Percentiles rank a stretch among this genome's conserved stretches.
These are phyloP conservation scores for Ellobius talpinus DNA, from an alignment of 2,113 vertebrate species.

Conservation along the genomic window DNA sequence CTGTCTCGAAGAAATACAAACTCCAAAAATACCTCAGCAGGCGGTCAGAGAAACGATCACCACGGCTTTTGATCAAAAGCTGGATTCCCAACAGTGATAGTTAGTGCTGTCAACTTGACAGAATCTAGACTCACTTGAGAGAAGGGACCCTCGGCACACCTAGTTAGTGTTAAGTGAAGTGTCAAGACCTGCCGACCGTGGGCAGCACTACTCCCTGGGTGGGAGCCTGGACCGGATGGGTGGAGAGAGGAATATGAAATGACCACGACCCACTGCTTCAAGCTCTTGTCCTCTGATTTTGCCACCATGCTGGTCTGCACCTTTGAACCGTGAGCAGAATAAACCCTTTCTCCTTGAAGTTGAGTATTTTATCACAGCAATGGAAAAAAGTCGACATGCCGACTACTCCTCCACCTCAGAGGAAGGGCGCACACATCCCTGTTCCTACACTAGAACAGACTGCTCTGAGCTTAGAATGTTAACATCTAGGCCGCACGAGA, in stretches of 20 bases:
- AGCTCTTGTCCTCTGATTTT: background rate
- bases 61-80: background rate
- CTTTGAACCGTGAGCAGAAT: background rate
- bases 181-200: background rate
- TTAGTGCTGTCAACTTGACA: background rate
- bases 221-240: background rate
- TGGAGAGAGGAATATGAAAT: no score
- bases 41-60: constrained; percentile 40
- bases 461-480: background rate
- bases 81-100: background rate
- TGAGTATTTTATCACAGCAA: background rate
- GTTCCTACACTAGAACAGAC: background rate
- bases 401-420: background rate
- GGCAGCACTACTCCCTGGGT: background rate
- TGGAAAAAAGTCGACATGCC: background rate
- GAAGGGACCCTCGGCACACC: background rate
- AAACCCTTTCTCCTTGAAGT: background rate
- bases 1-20: background rate
- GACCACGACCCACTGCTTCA: no score
- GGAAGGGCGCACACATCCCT: background rate
- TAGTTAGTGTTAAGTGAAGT: background rate
- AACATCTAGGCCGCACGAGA: background rate
- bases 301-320: background rate
- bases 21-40: constrained; percentile 18
- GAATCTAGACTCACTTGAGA: background rate